Evolutionary conservation across 1,140 invertebrate genomes (phyloP).

Genomic region (Bombus balteatus): DNA sequence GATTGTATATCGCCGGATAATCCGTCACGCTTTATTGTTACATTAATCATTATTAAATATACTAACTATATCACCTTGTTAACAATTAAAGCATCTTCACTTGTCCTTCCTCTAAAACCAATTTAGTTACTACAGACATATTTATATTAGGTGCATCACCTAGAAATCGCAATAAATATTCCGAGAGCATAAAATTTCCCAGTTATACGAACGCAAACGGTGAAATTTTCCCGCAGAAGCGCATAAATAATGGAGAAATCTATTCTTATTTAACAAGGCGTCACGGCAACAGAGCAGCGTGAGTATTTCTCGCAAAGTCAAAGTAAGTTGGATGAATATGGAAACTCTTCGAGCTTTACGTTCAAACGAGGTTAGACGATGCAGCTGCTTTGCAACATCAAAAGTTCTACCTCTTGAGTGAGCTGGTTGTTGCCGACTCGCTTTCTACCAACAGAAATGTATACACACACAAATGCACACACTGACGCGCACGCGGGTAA

Average conservation of each 20-base stretch:
- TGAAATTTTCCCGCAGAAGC: not conserved
- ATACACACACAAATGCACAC: not conserved
- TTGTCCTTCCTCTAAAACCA: too few species aligned
- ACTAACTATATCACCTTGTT: too few species aligned
- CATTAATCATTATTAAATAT: too few species aligned
- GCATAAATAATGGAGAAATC: not conserved
- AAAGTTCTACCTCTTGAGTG: slow-evolving; percentile 48
- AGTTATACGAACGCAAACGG: not conserved
- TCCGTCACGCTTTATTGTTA: too few species aligned
- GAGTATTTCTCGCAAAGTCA: slow-evolving; percentile 49
- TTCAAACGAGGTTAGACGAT: slow-evolving; percentile 53
- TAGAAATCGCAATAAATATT: not conserved
- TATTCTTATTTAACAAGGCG: slow-evolving; percentile 57
- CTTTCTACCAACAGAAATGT: not conserved
- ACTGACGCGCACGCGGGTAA: slow-evolving; percentile 34
- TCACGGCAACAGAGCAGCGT: slow-evolving; percentile 13
- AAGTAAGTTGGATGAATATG: slow-evolving; percentile 64
- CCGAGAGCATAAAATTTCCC: not conserved
- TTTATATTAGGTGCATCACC: not conserved
- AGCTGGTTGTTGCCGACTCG: slow-evolving; percentile 38
- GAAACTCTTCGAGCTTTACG: slow-evolving; percentile 46
- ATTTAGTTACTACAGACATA: too few species aligned
- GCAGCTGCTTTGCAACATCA: slow-evolving; percentile 30
- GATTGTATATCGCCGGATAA: too few species aligned
- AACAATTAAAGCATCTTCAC: too few species aligned